These are phyloP conservation scores for Druon quercuslanigerum DNA, from an alignment of 1,140 invertebrate species.

Conservation along the genomic window DNA sequence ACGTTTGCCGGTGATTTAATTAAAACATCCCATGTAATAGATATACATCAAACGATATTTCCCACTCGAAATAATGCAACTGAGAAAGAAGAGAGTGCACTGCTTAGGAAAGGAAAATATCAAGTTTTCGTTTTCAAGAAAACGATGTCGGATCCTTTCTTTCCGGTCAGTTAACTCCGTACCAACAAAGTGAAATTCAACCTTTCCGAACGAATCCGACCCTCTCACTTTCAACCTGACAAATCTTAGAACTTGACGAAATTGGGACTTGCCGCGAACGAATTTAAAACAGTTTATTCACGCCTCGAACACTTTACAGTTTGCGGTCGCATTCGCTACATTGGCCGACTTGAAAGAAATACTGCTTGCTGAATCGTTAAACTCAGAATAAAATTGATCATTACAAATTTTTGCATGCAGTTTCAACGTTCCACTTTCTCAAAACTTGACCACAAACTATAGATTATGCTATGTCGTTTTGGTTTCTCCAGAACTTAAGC, in stretches of 20 bases:
- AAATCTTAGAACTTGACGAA: not conserved
- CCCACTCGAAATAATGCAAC: not conserved
- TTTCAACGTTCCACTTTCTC: slow-evolving; percentile 6
- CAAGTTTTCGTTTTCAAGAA: slow-evolving; percentile 32
- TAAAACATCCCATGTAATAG: not conserved
- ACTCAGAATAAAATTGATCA: not conserved
- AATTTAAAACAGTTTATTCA: not conserved
- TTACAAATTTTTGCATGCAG: not conserved
- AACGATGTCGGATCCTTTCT: slow-evolving; percentile 23
- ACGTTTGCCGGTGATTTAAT: not conserved
- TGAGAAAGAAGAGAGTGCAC: not conserved
- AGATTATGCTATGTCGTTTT: not conserved
- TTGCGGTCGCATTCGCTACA: not conserved
- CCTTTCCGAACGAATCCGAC: not conserved
- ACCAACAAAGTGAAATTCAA: slow-evolving; percentile 29
- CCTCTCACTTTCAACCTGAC: slow-evolving; percentile 1
- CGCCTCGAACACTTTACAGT: not conserved
- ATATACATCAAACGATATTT: not conserved
- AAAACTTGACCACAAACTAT: not conserved
- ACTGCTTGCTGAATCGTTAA: not conserved
- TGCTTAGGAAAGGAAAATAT: not conserved
- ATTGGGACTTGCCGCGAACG: not conserved
- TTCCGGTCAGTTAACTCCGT: slow-evolving; percentile 33
- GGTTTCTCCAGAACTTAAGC: not conserved
- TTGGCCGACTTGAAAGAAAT: not conserved